A percentile compares a stretch with the other conserved stretches of the same genome.
These are phyloP conservation scores for Gallinago undulata DNA, from an alignment of 2,113 vertebrate genomes.

Conservation along the genomic window DNA sequence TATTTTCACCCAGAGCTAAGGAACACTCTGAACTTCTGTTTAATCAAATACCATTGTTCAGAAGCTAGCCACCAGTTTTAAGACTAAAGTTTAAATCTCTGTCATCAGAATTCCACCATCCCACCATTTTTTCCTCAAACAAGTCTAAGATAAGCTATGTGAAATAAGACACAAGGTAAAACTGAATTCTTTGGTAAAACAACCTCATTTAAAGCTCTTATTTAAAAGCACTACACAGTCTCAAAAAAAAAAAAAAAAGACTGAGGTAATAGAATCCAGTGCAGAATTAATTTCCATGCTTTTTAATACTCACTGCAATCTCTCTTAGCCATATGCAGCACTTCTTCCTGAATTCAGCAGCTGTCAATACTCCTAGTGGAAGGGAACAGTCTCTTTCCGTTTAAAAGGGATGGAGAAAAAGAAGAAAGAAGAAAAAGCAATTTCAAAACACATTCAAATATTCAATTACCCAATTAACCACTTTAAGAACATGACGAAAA, in stretches of 20 bases:
- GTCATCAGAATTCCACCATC: background rate
- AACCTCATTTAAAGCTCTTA: background rate
- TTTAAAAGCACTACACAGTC: background rate
- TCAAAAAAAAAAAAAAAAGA: background rate
- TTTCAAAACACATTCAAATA: background rate
- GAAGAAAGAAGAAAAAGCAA: background rate
- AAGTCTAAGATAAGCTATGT: background rate
- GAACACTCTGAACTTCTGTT: background rate
- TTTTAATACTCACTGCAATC: slow-evolving; percentile 80
- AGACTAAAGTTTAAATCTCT: background rate
- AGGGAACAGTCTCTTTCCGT: slow-evolving; percentile 75
- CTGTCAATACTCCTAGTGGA: background rate
- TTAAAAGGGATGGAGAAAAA: background rate
- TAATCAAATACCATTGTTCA: background rate
- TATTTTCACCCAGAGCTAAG: background rate
- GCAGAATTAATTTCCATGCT: background rate
- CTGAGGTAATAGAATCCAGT: background rate
- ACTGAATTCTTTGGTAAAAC: background rate
- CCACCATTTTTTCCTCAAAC: background rate
- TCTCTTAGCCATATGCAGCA: slow-evolving; percentile 83
- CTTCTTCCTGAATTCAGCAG: slow-evolving; percentile 78
- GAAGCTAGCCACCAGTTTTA: background rate
- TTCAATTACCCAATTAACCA: background rate
- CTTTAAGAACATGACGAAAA: background rate
- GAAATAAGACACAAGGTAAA: background rate